Base-by-base conservation (phyloP, 2,888 invertebrate genomes). In the Coronaproctus castanopsis region DNA sequence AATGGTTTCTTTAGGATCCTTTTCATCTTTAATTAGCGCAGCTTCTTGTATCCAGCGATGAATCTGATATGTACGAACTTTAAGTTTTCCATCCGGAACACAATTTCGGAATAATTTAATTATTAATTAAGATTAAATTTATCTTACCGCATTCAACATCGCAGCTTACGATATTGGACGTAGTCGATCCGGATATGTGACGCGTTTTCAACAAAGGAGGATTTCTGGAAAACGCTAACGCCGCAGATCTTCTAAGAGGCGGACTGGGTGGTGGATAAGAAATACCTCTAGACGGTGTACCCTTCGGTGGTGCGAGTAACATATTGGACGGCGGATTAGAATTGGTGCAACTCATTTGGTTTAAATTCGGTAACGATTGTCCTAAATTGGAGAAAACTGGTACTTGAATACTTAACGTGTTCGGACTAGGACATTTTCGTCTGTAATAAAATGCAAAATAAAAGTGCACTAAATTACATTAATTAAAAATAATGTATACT, bases 181-280 rank as follows among this genome's bases (percentile, higher is more conserved):
- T 58, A 23, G 58, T 63, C 60, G 77, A 73, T 22, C 80, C 78
- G 67, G 77, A 79, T 54, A 86, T 80, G 69, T 86, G 84, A 56
- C 86, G 78, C 67, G 86, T 85, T 72, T 88, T 89, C 57, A 83
- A 76, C 58, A 90, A 75, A 8, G 87, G 88, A 61, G 88, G 89
- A 71, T 87, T 82, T 69, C 86, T 83, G 61, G 73, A 73, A 67
- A 79, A 80, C 0, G 81, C 78, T 67, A 82, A 79, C 21, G 84
- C 84, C 68, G 86, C 82, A 1, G 72, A 71, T 52, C 72, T 68
- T 57, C 72, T 67, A 55, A 73, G 67, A 69, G 70, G 77, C 67
- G 69, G 87, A 64, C 86, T 87, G 22, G 86, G 85, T 5, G 88
- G 88, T 59, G 88, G 87, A 71, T 88, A 87, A 64, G 86, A 87